Evolutionary conservation across 2,113 vertebrate species (phyloP).

Genomic region (Eulacestoma nigropectus): DNA sequence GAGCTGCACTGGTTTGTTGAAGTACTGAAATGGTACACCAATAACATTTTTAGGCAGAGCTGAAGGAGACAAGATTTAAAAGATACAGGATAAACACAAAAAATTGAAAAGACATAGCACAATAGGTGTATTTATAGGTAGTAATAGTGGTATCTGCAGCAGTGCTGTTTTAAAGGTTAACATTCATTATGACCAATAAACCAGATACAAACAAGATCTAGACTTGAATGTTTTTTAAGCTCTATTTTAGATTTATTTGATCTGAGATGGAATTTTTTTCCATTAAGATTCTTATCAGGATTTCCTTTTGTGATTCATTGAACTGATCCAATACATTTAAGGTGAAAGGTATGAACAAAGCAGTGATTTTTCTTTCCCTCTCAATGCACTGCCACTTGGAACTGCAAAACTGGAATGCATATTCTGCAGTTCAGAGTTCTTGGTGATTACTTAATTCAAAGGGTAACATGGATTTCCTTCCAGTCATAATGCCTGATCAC

Average conservation of each 20-base stretch:
- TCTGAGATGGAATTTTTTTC: neutral
- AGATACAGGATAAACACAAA: neutral
- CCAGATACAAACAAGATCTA: neutral
- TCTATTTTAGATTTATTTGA: neutral
- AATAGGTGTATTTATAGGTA: neutral
- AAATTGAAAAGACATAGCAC: neutral
- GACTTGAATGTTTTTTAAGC: neutral
- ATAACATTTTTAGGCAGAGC: neutral
- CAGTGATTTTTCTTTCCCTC: neutral
- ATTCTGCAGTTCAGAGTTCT: neutral
- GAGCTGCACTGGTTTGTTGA: neutral
- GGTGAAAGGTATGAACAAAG: neutral
- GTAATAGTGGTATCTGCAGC: neutral
- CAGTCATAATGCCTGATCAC: neutral
- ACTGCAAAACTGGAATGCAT: neutral
- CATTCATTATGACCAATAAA: neutral
- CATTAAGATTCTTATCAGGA: neutral
- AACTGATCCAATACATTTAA: neutral
- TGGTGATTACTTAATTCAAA: neutral
- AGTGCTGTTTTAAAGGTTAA: neutral
- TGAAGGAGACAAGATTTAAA: neutral
- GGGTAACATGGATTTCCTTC: neutral
- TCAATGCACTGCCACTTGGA: neutral
- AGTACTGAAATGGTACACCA: neutral
- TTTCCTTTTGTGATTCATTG: neutral